Conservation (phyloP, 2,797 vertebrate species). For the Pantherophis vulpinus region DNA sequence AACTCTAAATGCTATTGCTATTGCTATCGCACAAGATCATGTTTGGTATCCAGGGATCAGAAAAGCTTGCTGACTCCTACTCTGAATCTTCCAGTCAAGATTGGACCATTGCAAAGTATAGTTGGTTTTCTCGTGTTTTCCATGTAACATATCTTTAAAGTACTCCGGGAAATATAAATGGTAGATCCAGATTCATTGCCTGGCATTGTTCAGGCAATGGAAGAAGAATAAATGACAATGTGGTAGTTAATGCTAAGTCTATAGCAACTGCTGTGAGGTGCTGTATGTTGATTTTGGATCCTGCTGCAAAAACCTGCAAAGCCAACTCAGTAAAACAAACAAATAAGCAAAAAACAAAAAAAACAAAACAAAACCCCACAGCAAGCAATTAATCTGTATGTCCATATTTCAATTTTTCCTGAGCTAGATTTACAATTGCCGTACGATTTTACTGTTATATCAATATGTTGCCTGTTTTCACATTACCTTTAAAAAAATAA, state of each 20-base stretch:
- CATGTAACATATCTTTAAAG: too few species aligned
- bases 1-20: too few species aligned
- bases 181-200: background rate
- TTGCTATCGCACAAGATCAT: background rate
- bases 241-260: background rate
- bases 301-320: background rate
- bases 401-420: constrained; percentile 19
- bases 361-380: too few species aligned
- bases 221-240: background rate
- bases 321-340: background rate
- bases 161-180: background rate
- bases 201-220: background rate
- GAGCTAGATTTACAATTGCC: constrained; percentile 21
- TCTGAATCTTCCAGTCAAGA: background rate
- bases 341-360: background rate
- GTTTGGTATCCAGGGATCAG: background rate
- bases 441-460: background rate
- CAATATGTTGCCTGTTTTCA: background rate
- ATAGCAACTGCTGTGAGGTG: background rate
- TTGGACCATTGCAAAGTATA: background rate
- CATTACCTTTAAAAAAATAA: background rate
- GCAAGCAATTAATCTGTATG: background rate
- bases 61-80: background rate
- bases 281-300: background rate
- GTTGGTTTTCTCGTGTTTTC: background rate